Evolutionary conservation across 2,888 invertebrate species (phyloP).

Genomic region (Sphaerolaimus hirsutus): DNA sequence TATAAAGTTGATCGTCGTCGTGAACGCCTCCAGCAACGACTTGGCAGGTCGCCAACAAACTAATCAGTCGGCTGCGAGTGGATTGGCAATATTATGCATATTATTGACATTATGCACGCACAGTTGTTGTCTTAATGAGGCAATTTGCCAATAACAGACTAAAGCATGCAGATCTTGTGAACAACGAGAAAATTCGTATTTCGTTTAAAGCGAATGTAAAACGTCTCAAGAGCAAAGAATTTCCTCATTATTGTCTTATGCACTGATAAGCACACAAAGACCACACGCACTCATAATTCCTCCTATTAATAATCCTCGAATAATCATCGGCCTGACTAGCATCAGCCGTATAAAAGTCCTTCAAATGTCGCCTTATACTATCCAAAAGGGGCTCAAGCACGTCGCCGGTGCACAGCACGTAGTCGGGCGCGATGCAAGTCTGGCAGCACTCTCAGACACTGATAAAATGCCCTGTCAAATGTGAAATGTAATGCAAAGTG

Average conservation of each 20-base stretch:
- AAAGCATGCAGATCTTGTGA: too few relatives aligned
- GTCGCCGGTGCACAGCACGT: conserved; percentile 25
- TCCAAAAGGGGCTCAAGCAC: conserved; percentile 43
- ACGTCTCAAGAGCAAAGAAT: too few relatives aligned
- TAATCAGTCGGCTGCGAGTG: conserved; percentile 40
- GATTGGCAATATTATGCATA: too few relatives aligned
- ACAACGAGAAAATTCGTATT: too few relatives aligned
- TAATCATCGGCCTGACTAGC: conserved; percentile 55
- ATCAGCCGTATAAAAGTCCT: conserved; percentile 58
- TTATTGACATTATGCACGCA: too few relatives aligned
- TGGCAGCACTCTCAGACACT: conserved; percentile 42
- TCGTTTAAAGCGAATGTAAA: too few relatives aligned
- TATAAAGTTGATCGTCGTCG: conserved; percentile 47
- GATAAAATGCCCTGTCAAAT: too few relatives aligned
- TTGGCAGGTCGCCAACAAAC: conserved; percentile 40
- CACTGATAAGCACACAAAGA: too few relatives aligned
- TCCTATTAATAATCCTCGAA: conserved; percentile 53
- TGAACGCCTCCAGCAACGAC: conserved; percentile 54
- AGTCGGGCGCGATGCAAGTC: conserved; percentile 54
- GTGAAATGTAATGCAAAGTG: too few relatives aligned
- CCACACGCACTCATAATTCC: conserved; percentile 48
- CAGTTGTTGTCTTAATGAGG: too few relatives aligned
- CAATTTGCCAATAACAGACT: too few relatives aligned
- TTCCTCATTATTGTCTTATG: too few relatives aligned
- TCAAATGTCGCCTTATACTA: conserved; percentile 42